Percentiles rank a stretch among this genome's conserved stretches.
Evolutionary conservation across 2,888 invertebrate genomes (phyloP).

Genomic region (Melanargia galathea): DNA sequence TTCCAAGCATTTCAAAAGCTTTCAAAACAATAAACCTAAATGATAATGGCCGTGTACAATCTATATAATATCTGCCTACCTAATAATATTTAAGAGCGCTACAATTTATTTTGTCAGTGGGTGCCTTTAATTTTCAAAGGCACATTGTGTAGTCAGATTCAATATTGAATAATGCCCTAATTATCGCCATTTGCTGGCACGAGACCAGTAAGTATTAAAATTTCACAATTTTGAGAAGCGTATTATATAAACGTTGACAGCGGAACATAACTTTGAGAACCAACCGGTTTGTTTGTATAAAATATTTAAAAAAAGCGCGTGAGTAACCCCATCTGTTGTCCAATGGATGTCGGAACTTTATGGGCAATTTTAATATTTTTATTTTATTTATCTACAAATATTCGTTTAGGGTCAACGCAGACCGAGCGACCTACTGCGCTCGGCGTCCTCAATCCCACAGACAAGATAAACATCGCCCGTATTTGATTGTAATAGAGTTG

Average conservation of each 20-base stretch:
- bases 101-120: not conserved
- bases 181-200: conserved; percentile 56
- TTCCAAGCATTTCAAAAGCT: no score
- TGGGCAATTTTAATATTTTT: conserved; percentile 39
- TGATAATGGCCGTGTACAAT: no score
- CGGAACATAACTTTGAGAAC: conserved; percentile 45
- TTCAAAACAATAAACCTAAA: no score
- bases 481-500: no score
- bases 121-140: conserved; percentile 9
- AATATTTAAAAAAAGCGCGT: conserved; percentile 53
- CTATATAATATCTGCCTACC: not conserved
- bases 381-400: not conserved
- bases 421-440: not conserved
- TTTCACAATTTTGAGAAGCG: conserved; percentile 53
- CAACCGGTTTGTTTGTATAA: conserved; percentile 57
- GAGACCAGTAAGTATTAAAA: conserved; percentile 54
- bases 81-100: not conserved
- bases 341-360: conserved; percentile 49
- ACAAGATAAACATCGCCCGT: no score
- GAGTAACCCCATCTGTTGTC: conserved; percentile 68
- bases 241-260: conserved; percentile 56
- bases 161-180: conserved; percentile 46
- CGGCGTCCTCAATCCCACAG: not conserved
- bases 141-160: conserved; percentile 21
- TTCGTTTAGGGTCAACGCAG: not conserved